Percentiles rank a stretch among this genome's conserved stretches.
These are phyloP conservation scores for Pteronura brasiliensis DNA, from an alignment of 2,113 vertebrate species.

Conservation along the genomic window DNA sequence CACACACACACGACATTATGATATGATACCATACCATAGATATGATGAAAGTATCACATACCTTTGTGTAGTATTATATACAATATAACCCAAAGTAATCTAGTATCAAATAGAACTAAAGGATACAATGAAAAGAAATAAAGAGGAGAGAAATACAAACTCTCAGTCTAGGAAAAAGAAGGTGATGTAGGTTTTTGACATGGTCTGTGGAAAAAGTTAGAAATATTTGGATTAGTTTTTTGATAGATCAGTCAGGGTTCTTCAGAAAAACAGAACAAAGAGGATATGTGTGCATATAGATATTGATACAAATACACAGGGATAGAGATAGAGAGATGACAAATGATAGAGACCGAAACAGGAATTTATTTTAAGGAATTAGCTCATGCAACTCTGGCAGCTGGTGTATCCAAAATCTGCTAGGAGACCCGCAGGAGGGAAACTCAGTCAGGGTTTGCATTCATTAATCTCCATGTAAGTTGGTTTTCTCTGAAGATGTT, in stretches of 20 bases:
- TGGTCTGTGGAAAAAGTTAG: neutral
- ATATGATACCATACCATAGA: too few species aligned
- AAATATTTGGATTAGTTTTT: neutral
- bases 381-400: too few species aligned
- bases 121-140: neutral
- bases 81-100: neutral
- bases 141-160: neutral
- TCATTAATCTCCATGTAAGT: neutral
- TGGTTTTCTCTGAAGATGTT: neutral
- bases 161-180: neutral
- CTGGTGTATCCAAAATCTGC: neutral
- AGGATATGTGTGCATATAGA: accelerated
- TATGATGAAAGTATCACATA: accelerated
- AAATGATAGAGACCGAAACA: neutral
- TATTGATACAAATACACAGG: accelerated
- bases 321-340: neutral
- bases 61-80: neutral
- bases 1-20: accelerated
- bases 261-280: neutral
- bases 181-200: neutral
- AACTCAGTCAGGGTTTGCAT: neutral
- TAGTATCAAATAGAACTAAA: neutral
- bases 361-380: too few species aligned
- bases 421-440: too few species aligned
- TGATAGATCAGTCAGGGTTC: neutral